Conservation (phyloP, 2,113 vertebrate species). For the Deroptyus accipitrinus region DNA sequence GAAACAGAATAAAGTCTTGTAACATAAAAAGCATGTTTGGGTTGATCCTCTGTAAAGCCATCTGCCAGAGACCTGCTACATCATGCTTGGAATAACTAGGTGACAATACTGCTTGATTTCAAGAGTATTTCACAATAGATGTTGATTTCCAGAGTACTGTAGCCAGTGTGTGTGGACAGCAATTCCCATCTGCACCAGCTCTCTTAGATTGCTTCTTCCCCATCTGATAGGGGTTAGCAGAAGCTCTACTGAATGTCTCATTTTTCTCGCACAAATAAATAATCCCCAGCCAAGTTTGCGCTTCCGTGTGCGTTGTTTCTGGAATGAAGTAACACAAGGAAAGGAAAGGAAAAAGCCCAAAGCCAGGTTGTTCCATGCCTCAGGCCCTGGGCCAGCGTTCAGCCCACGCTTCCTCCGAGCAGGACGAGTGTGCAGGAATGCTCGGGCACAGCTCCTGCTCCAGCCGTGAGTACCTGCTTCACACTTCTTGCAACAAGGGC, state of each 20-base stretch:
- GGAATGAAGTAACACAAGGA: neutral
- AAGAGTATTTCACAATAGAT: neutral
- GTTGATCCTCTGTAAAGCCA: constrained; percentile 31
- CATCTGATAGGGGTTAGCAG: neutral
- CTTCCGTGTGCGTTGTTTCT: neutral
- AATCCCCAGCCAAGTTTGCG: neutral
- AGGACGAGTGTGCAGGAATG: fast-evolving
- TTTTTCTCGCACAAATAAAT: neutral
- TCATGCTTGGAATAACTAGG: neutral
- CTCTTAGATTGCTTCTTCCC: neutral
- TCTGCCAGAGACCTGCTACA: neutral
- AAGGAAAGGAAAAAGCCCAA: neutral
- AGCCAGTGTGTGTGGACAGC: neutral
- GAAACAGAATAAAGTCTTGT: constrained; percentile 78
- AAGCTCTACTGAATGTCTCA: neutral
- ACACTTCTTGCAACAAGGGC: neutral
- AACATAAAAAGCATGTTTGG: constrained; percentile 57
- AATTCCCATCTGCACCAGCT: neutral
- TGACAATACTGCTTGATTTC: constrained; percentile 2
- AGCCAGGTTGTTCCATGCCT: neutral
- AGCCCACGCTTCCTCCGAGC: fast-evolving
- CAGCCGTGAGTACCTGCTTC: neutral
- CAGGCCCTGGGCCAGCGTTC: neutral
- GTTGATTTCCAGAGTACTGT: constrained; percentile 3
- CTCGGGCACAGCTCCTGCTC: fast-evolving